Evolutionary conservation across 2,797 vertebrate genomes (phyloP).

Genomic region (Clamator glandarius): DNA sequence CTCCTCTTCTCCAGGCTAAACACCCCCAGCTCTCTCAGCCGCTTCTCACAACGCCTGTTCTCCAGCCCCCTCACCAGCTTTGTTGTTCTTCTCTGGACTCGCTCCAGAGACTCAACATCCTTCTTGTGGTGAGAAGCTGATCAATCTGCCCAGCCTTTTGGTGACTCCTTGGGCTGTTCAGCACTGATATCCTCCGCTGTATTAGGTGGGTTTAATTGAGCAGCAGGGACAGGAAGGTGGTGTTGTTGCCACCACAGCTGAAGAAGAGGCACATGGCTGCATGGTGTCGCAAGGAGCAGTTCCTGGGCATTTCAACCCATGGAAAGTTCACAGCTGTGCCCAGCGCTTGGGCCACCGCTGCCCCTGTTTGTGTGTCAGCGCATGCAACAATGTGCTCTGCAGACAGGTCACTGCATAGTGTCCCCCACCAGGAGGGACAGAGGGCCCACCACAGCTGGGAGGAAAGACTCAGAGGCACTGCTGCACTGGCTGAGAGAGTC

Average conservation of each 20-base stretch:
- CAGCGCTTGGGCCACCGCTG: neutral
- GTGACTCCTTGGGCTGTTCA: rapidly evolving
- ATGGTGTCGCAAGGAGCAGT: rapidly evolving
- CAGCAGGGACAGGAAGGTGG: neutral
- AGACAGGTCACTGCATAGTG: neutral
- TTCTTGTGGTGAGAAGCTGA: neutral
- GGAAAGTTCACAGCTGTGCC: neutral
- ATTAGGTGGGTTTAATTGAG: rapidly evolving
- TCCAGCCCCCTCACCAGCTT: too few relatives aligned
- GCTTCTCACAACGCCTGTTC: too few relatives aligned
- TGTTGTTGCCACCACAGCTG: neutral
- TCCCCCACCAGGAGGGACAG: neutral
- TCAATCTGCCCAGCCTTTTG: neutral
- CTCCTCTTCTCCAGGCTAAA: too few relatives aligned
- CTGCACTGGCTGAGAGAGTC: neutral
- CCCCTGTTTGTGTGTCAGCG: neutral
- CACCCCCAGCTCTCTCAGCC: too few relatives aligned
- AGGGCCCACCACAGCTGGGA: neutral
- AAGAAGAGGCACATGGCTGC: neutral
- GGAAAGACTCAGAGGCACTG: neutral
- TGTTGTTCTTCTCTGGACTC: too few relatives aligned
- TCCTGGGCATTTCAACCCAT: rapidly evolving
- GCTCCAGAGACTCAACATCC: too few relatives aligned
- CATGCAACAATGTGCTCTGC: rapidly evolving
- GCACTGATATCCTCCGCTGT: neutral